Evolutionary conservation across 2,888 invertebrate genomes (phyloP), one percentile per base, ranked within the genome.

Genomic region (Amphipyra tragopoginis): DNA sequence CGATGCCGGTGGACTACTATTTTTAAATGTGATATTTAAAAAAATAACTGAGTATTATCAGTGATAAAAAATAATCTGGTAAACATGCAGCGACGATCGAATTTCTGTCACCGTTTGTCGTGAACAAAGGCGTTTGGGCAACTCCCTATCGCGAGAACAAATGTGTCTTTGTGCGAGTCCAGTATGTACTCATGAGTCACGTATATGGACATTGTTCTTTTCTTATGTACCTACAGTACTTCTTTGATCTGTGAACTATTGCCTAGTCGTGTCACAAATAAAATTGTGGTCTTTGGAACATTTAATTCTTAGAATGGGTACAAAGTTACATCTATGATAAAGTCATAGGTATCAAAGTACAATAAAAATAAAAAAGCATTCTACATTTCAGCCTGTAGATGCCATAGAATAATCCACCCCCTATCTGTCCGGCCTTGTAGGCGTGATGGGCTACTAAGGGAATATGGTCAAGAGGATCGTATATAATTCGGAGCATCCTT

Each of bases 171-270:
- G 74, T 71, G 55, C 55, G 60, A 55, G 38, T 59, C 36, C 52
- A 63, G 43, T 64, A 51, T 33, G 29, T 52, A 39, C 47, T 38
- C 39, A 42, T 77, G 77, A 77, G 51, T 77, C 77, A 77, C 53
- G 55, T 53, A 61, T 53, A 39, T 59, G 65, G 68, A 66, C 64
- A 77, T 68, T 75, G 77, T 65, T 74, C 59, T 59, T 59, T 70
- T 59, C 56, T 39, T 61, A 36, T 42, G 29, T 43, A 29, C 2
- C 5, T 47, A 51, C 13, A 44, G 11, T 47, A 47, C 38, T 60
- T 48, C 55, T 54, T 62, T 63, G 68, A 65, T 75, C 65, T 60
- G 51, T 72, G 72, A 45, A 68, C 75, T 68, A 9, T 49, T 26
- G 42, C 63, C 48, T 54, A 8, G 14, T 40, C 15, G 43, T 44